A percentile compares a stretch with the other conserved stretches of the same genome.
phyloP scores from a whole-genome alignment of 2,113 vertebrate species.

The Mobula birostris region DNA sequence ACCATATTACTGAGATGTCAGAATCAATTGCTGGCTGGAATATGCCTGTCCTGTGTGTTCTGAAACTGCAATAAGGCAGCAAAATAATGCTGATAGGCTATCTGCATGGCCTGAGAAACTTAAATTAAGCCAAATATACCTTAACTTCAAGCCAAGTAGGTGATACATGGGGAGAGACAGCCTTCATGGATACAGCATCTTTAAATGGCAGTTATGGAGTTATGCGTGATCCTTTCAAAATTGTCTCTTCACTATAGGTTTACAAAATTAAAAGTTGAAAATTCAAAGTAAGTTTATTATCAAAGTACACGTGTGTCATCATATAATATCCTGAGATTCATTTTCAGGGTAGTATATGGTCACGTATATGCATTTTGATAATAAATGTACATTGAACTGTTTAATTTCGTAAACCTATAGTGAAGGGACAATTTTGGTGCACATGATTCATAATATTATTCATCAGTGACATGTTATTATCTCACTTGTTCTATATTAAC shows the following conservation, averaged over 20 bases:
- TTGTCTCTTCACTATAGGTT: neutral
- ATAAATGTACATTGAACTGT: too few relatives aligned
- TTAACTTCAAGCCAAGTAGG: neutral
- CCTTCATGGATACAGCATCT: slow-evolving; percentile 6
- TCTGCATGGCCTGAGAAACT: neutral
- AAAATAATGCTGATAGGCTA: neutral
- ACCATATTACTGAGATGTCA: neutral
- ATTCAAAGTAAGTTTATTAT: too few relatives aligned
- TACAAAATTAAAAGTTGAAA: neutral
- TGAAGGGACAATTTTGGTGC: too few relatives aligned
- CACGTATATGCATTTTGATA: too few relatives aligned
- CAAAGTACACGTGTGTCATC: too few relatives aligned
- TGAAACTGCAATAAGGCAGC: neutral
- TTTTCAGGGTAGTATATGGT: too few relatives aligned
- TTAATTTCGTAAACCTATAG: too few relatives aligned
- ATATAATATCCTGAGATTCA: too few relatives aligned
- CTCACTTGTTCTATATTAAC: neutral
- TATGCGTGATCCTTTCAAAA: neutral
- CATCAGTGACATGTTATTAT: neutral
- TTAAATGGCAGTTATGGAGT: neutral
- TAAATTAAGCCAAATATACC: neutral
- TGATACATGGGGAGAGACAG: neutral
- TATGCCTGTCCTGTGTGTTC: neutral
- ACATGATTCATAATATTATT: neutral
- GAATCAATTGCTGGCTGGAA: neutral